Evolutionary conservation across 2,888 invertebrate genomes (phyloP).

Genomic region (Metalampra italica): DNA sequence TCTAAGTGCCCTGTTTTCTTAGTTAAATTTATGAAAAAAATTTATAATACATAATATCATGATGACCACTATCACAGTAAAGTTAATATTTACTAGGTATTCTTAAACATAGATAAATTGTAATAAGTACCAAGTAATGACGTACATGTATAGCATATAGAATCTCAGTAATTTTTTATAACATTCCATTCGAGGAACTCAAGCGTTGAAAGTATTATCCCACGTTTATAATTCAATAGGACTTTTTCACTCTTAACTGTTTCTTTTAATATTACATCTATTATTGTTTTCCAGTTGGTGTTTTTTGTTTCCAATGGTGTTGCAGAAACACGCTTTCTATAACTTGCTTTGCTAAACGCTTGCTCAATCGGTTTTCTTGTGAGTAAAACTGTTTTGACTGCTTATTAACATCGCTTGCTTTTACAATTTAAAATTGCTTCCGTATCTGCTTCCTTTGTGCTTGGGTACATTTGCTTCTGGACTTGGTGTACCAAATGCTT

Average conservation of each 20-base stretch:
- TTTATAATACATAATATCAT: too few species aligned
- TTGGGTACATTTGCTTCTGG: too few species aligned
- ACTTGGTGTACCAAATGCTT: too few species aligned
- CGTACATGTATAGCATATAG: neutral
- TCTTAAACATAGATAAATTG: neutral
- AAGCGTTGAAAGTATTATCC: constrained; percentile 12
- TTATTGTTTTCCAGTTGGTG: neutral
- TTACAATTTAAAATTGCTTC: too few species aligned
- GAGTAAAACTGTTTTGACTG: neutral
- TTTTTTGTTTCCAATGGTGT: neutral
- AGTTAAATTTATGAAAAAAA: too few species aligned
- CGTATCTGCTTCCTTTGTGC: too few species aligned
- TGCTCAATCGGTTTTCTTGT: neutral
- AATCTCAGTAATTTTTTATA: constrained; percentile 3
- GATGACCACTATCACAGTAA: too few species aligned
- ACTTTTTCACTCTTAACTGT: constrained; percentile 4
- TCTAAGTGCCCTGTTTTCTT: too few species aligned
- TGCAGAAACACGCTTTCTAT: neutral
- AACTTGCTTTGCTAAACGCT: neutral
- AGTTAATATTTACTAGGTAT: too few species aligned
- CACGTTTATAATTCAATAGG: constrained; percentile 11
- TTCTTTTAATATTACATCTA: neutral
- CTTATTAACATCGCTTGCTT: neutral
- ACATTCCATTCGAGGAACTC: constrained; percentile 7
- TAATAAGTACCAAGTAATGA: neutral